Evolutionary conservation across 2,888 invertebrate genomes (phyloP), one percentile per base, ranked within the genome.

Genomic region (Alcis repandata): DNA sequence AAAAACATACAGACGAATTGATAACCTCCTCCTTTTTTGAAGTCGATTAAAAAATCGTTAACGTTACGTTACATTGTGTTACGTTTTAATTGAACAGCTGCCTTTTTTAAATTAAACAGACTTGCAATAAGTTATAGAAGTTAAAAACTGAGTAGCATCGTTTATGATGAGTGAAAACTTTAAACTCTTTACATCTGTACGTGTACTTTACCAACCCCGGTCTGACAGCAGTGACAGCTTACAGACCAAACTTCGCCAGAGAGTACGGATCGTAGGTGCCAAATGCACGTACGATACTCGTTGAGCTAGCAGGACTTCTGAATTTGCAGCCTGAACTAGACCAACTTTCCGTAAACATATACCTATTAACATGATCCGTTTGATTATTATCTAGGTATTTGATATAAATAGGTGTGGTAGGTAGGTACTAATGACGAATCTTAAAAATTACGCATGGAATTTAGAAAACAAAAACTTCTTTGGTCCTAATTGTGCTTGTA

Each of bases 221-320:
- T 60, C 19, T 22, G 67, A 65, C 67, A 67, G 65, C 22, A 59
- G 19, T 22, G 67, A 65, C 67, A 67, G 65, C 22, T 67, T 38
- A 22, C 66, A 45, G 40, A 48, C 36, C 40, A 43, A 61, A 66
- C 48, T 61, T 66, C 53, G 10, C 38, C 56, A 54, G 46, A 53
- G 57, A 57, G 57, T 52, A 19, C 17, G 53, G 19, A 58, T 53
- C 51, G 40, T 33, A 59, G 22, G 49, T 63, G 66, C 64, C 27
- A 27, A 6, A 27, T 27, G 27, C 27, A 27, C 27, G 27, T 27
- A 64, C 17, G 52, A 61, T 63, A 67, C 63, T 67, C 54, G 49
- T 49, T 64, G 62, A 63, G 60, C 60, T 45, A 51, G 33, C 33
- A 33, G 33, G 38, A 40, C 19, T 32, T 27, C 20, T 11, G 27